phyloP scores from a whole-genome alignment of 1,140 invertebrate species.

The Chelonus insularis region DNA sequence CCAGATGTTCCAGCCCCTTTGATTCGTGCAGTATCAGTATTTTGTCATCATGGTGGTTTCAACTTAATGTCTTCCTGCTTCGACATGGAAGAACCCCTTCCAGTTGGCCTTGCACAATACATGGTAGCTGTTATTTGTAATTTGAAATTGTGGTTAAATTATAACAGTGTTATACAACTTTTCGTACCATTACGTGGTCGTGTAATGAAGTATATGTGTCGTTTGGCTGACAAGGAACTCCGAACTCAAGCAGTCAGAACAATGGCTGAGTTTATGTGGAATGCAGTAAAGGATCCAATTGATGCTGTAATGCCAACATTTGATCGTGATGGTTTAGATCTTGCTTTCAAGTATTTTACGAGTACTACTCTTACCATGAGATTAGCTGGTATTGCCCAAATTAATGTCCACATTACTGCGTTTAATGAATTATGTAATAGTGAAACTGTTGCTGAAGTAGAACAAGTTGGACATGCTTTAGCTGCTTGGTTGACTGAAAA shows the following conservation, averaged over 20 bases:
- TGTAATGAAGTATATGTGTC: constrained; percentile 91
- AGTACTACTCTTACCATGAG: constrained; percentile 91
- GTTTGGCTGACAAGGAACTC: constrained; percentile 87
- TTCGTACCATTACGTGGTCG: constrained; percentile 83
- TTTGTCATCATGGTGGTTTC: constrained; percentile 87
- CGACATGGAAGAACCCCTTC: constrained; percentile 76
- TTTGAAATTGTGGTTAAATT: constrained; percentile 93
- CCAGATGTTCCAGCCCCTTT: constrained; percentile 88
- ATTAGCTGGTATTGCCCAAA: constrained; percentile 88
- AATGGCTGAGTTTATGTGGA: constrained; percentile 96
- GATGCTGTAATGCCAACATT: constrained; percentile 80
- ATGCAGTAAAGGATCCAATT: constrained; percentile 87
- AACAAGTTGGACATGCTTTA: constrained; percentile 80
- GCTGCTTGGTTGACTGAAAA: constrained; percentile 87
- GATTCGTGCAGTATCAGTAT: constrained; percentile 85
- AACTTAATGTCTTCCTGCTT: constrained; percentile 84
- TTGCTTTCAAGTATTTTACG: constrained; percentile 94
- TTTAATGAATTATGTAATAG: constrained; percentile 89
- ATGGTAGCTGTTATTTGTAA: constrained; percentile 89
- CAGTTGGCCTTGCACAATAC: constrained; percentile 85
- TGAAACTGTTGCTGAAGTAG: constrained; percentile 80
- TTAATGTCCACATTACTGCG: constrained; percentile 89
- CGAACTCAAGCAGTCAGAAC: constrained; percentile 82
- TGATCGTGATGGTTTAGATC: constrained; percentile 84
- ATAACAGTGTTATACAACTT: constrained; percentile 82